Conservation (phyloP, 2,113 vertebrate genomes). For the Xiphophorus maculatus region DNA sequence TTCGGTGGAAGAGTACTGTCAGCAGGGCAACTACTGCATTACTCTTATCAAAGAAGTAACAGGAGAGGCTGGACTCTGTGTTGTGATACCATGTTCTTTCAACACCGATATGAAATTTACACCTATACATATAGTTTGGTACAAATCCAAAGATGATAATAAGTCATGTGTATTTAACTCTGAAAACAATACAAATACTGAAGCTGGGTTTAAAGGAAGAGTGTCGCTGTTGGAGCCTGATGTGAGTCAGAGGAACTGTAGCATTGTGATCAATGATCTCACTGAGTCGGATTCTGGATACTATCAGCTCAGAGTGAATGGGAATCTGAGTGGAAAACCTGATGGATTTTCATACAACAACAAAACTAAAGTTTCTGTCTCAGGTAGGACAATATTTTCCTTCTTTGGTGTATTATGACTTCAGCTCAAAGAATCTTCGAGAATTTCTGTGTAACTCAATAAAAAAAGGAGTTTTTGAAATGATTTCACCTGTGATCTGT, state of each 20-base stretch:
- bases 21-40: not conserved
- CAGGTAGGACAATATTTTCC: constrained; percentile 33
- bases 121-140: constrained; percentile 40
- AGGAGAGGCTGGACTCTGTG: constrained; percentile 60
- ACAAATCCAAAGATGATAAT: not conserved
- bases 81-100: constrained; percentile 55
- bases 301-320: constrained; percentile 46
- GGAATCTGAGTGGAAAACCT: accelerated
- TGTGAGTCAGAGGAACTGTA: constrained; percentile 36
- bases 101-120: not conserved
- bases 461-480: no score
- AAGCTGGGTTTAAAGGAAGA: constrained; percentile 10
- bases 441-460: no score
- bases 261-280: constrained; percentile 57
- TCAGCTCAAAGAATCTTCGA: no score
- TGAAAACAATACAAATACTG: not conserved
- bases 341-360: not conserved
- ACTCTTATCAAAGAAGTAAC: constrained; percentile 4
- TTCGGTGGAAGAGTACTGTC: accelerated
- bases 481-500: not conserved
- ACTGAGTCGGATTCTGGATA: constrained; percentile 45
- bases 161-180: constrained; percentile 18
- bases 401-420: no score
- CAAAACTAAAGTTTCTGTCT: constrained; percentile 9
- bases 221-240: constrained; percentile 48